A percentile compares a stretch with the other conserved stretches of the same genome.
phyloP scores from a whole-genome alignment of 2,888 invertebrate species.

The Macrosiphum euphorbiae region DNA sequence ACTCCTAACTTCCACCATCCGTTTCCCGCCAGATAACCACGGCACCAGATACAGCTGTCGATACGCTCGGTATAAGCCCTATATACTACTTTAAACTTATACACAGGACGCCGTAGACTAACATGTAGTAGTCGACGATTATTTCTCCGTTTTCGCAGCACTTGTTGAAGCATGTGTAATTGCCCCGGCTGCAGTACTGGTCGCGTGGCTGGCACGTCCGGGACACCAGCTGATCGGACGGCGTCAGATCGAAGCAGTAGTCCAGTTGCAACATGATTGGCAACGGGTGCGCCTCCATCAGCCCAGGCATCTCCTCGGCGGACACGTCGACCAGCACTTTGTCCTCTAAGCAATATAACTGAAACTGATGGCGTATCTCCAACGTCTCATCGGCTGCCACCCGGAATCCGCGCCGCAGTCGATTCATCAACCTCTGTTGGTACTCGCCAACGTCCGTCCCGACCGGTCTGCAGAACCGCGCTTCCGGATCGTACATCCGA shows the following conservation, averaged over 20 bases:
- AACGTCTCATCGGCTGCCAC: too few relatives aligned
- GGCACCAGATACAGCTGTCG: neutral
- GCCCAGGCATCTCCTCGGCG: too few relatives aligned
- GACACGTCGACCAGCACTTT: too few relatives aligned
- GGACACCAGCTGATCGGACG: conserved; percentile 66
- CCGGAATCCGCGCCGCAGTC: neutral
- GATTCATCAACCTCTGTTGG: neutral
- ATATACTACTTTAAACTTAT: too few relatives aligned
- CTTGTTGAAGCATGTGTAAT: conserved; percentile 54
- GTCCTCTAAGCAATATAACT: too few relatives aligned
- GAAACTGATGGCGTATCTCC: too few relatives aligned
- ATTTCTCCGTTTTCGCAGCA: too few relatives aligned
- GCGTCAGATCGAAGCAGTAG: conserved; percentile 33
- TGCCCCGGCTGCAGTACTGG: conserved; percentile 21
- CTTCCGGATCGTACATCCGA: conserved; percentile 65
- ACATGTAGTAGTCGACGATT: neutral
- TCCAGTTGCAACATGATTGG: conserved; percentile 47
- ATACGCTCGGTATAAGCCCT: too few relatives aligned
- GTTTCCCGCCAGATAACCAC: too few relatives aligned
- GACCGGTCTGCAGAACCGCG: conserved; percentile 66
- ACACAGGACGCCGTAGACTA: neutral
- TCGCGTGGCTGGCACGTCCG: conserved; percentile 67
- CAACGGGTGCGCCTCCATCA: conserved; percentile 43
- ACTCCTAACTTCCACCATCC: too few relatives aligned
- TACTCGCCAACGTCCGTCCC: neutral